These are phyloP conservation scores for Pseudocheirus occidentalis DNA, from an alignment of 2,797 vertebrate genomes.

Conservation along the genomic window DNA sequence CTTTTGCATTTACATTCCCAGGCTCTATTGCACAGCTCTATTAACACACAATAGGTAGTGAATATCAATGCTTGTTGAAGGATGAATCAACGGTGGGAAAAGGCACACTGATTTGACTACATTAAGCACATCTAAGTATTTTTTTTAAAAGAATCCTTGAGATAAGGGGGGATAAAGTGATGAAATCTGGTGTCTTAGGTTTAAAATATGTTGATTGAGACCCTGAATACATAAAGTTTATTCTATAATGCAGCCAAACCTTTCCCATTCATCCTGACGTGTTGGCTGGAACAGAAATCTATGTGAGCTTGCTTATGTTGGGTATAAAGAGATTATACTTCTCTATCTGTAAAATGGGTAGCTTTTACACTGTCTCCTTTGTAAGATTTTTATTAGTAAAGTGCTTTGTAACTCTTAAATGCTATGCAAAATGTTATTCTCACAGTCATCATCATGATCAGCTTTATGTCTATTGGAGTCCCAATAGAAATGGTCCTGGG, in stretches of 20 bases:
- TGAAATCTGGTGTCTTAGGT: background rate
- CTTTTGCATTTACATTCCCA: background rate
- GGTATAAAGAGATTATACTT: background rate
- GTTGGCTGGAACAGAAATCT: constrained; percentile 41
- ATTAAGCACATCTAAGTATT: background rate
- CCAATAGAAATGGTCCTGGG: background rate
- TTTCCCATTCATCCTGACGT: constrained; percentile 43
- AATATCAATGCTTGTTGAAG: background rate
- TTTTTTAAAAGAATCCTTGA: background rate
- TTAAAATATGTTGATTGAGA: background rate
- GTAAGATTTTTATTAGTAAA: background rate
- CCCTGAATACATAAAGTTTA: constrained; percentile 20
- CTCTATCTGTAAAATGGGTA: constrained; percentile 15
- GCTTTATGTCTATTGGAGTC: background rate
- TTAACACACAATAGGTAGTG: background rate
- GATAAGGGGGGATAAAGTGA: background rate
- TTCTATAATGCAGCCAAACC: constrained; percentile 34
- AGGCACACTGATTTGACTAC: background rate
- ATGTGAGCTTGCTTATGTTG: constrained; percentile 1
- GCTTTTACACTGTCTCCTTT: background rate
- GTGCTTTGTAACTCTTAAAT: background rate
- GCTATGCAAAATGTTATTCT: background rate
- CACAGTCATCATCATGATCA: background rate
- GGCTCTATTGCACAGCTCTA: background rate
- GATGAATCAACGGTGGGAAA: background rate